Evolutionary conservation across 2,888 invertebrate species (phyloP), one percentile per base, ranked within the genome.

Genomic region (Chrysolina americana): DNA sequence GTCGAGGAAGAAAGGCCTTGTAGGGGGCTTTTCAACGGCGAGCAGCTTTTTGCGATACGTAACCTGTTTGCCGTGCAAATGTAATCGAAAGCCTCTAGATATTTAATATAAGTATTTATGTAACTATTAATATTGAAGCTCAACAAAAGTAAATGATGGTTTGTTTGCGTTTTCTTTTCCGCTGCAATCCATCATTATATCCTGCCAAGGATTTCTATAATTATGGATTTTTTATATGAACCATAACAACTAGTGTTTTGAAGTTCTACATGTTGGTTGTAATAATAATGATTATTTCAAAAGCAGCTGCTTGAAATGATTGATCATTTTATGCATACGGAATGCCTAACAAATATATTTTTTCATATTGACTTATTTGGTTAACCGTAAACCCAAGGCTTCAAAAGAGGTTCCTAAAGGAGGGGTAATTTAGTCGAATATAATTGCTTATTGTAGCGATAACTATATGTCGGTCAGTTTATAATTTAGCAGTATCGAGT

Each of bases 131-230:
- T 44, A 44, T 65, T 65, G 23, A 11, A 65, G 23, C 48, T 64
- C 21, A 41, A 9, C 44, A 21, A 41, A 63, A 41, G 64, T 41
- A 64, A 65, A 48, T 65, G 28, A 48, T 9, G 65, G 48, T 48
- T 66, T 66, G 50, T 50, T 66, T 66, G 50, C 50, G 41, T 66
- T 66, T 66, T 66, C 50, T 66, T 66, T 66, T 66, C 36, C 23
- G 36, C 50, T 50, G 66, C 11, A 48, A 66, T 66, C 48, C 50
- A 66, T 50, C 50, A 50, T 66, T 66, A 66, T 50, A 11, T 36
- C 44, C 19, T 66, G 50, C 11, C 17, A 66, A 48, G 48, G 66
- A 28, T 50, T 66, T 48, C 41, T 48, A 48, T 23, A 50, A 66
- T 50, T 17, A 36, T 13, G 28, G 23, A 11, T 17, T 50, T 23